These are phyloP conservation scores for Psylliodes chrysocephalus DNA, from an alignment of 2,888 invertebrate genomes.

Conservation along the genomic window DNA sequence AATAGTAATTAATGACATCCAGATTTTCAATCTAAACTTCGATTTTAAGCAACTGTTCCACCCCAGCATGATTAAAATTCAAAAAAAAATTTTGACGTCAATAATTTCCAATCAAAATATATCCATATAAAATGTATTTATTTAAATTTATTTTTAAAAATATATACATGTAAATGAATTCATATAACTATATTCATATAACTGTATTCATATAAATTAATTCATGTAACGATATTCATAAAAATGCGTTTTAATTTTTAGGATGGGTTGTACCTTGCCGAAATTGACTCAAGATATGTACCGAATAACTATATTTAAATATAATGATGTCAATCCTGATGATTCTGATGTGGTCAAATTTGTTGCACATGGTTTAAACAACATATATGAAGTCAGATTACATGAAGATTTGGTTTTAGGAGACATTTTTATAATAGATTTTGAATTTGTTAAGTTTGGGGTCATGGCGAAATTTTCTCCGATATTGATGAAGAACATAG, in stretches of 20 bases:
- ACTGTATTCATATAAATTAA: no score
- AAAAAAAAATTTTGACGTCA: no score
- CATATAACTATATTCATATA: no score
- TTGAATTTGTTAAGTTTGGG: not conserved
- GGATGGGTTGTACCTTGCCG: no score
- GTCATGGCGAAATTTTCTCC: constrained; percentile 13
- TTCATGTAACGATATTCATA: no score
- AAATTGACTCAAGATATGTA: constrained; percentile 9
- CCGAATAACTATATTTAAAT: not conserved
- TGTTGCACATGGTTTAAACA: not conserved
- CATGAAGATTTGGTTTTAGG: constrained; percentile 21
- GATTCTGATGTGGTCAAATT: not conserved
- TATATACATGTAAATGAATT: no score
- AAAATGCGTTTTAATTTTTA: constrained; percentile 9
- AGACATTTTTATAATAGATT: constrained; percentile 14
- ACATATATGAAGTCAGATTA: constrained; percentile 10
- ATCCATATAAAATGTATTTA: no score
- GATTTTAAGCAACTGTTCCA: no score
- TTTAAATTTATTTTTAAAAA: no score
- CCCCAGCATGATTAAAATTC: no score
- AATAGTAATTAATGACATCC: not conserved
- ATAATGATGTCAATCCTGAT: not conserved
- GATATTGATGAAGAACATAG: not conserved
- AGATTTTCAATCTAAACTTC: no score
- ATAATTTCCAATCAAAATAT: no score